Evolutionary conservation across 1,140 invertebrate genomes (phyloP).

Genomic region (Hetaerina americana): DNA sequence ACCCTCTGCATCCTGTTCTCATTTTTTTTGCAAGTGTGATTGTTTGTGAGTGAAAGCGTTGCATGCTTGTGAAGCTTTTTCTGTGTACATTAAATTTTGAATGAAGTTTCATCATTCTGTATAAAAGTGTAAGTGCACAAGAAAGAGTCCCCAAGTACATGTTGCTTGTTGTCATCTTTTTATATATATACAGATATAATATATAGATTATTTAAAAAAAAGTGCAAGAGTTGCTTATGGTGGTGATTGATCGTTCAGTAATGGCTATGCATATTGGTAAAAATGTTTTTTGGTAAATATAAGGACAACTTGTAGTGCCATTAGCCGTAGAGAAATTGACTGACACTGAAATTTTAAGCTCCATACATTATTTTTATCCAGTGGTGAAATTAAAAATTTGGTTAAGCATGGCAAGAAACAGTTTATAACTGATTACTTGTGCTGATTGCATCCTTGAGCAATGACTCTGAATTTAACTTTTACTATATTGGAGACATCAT

Average conservation of each 20-base stretch:
- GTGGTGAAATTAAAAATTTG: not conserved
- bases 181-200: constrained; percentile 12
- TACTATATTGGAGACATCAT: not conserved
- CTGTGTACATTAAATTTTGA: not conserved
- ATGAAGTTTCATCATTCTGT: constrained; percentile 3
- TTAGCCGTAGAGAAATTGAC: not conserved
- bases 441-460: not conserved
- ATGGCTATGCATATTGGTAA: not conserved
- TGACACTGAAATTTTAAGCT: not conserved
- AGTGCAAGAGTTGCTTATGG: not conserved
- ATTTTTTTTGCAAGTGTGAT: not conserved
- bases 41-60: not conserved
- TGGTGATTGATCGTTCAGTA: not conserved
- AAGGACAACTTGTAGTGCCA: not conserved
- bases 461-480: not conserved
- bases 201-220: constrained; percentile 1
- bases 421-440: not conserved
- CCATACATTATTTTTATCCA: not conserved
- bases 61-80: not conserved
- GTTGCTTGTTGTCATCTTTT: constrained; percentile 10
- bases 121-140: not conserved
- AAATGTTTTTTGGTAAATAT: not conserved
- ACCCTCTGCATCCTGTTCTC: not conserved
- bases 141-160: constrained; percentile 2
- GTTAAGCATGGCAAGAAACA: not conserved